A percentile compares a stretch with the other conserved stretches of the same genome.
Evolutionary conservation across 1,140 invertebrate species (phyloP).

Genomic region (Nasonia giraulti): DNA sequence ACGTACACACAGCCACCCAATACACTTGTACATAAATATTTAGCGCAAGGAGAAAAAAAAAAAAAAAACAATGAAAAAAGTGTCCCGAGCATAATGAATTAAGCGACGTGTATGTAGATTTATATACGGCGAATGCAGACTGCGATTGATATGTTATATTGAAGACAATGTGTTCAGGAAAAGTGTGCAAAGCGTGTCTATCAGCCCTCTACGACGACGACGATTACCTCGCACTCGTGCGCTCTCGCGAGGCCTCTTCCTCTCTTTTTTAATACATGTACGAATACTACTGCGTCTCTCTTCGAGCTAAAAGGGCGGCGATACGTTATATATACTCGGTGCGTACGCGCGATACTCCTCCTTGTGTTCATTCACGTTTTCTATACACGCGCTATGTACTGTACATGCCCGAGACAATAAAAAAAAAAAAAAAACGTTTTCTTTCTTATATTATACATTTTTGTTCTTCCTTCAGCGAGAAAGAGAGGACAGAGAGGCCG

Average conservation of each 20-base stretch:
- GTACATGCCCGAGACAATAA: neutral
- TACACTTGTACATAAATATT: slow-evolving; percentile 36
- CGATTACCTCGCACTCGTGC: slow-evolving; percentile 1
- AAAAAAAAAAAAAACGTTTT: neutral
- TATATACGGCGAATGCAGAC: slow-evolving; percentile 2
- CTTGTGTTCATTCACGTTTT: neutral
- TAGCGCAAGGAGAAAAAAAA: neutral
- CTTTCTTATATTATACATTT: neutral
- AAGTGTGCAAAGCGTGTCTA: slow-evolving; percentile 24
- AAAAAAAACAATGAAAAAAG: neutral
- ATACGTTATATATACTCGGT: neutral
- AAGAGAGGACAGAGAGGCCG: neutral
- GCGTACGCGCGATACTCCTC: neutral
- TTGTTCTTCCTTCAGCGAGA: neutral
- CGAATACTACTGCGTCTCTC: neutral
- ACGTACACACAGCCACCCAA: neutral
- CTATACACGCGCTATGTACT: neutral
- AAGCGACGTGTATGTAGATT: neutral
- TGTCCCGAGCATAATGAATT: neutral
- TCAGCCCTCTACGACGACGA: neutral
- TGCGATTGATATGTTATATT: neutral
- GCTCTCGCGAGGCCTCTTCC: neutral
- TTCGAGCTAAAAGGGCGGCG: too few relatives aligned
- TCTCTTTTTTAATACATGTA: neutral
- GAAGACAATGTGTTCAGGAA: slow-evolving; percentile 42